Evolutionary conservation across 2,797 vertebrate genomes (phyloP).

Genomic region (Morus bassanus): DNA sequence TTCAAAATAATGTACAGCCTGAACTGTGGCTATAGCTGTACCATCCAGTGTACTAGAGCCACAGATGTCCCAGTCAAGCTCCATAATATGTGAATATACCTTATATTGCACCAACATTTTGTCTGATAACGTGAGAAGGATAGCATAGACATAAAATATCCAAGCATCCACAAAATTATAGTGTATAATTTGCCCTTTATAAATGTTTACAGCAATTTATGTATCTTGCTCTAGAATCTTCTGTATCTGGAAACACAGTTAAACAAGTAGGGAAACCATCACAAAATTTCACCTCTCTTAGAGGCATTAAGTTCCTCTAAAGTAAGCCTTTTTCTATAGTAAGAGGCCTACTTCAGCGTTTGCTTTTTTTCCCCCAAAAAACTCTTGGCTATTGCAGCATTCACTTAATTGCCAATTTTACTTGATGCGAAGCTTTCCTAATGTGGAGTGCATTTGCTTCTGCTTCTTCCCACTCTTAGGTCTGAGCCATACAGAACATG

Average conservation of each 20-base stretch:
- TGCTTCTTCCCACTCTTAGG: neutral
- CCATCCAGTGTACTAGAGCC: neutral
- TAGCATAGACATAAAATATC: neutral
- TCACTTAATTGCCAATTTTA: neutral
- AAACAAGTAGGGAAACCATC: neutral
- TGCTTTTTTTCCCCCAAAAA: fast-evolving
- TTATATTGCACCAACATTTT: neutral
- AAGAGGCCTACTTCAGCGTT: neutral
- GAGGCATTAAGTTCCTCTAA: neutral
- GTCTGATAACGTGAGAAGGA: neutral
- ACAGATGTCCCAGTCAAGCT: neutral
- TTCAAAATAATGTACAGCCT: neutral
- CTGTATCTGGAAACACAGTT: neutral
- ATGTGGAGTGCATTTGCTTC: neutral
- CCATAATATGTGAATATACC: neutral
- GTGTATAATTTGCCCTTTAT: neutral
- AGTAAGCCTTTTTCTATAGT: neutral
- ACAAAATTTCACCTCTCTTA: neutral
- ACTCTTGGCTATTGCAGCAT: neutral
- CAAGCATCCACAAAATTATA: neutral
- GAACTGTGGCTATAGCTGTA: neutral
- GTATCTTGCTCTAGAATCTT: neutral
- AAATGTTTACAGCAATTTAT: neutral
- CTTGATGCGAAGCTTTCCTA: neutral
- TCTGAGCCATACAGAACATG: neutral